Percentiles rank a stretch among this genome's conserved stretches.
These are phyloP conservation scores for Phengaris arion DNA, from an alignment of 2,888 invertebrate genomes.

Conservation along the genomic window DNA sequence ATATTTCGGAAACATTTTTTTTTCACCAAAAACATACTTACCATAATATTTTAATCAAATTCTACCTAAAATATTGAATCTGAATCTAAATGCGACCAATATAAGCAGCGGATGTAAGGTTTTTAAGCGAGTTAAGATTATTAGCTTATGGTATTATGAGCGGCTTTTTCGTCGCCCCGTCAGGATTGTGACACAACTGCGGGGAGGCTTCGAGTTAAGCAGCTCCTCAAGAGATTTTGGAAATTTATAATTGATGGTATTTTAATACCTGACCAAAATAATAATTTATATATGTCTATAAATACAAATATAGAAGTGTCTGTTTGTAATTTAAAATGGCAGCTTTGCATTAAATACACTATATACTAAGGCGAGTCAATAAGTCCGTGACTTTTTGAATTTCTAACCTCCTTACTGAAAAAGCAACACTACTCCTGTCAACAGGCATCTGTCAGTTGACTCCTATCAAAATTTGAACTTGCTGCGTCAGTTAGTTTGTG, in stretches of 20 bases:
- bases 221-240: constrained; percentile 53
- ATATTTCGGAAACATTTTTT: neutral
- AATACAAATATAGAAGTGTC: too few species aligned
- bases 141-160: constrained; percentile 77
- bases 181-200: constrained; percentile 77
- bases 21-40: neutral
- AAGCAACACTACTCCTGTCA: too few species aligned
- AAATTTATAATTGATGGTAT: constrained; percentile 21
- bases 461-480: too few species aligned
- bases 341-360: too few species aligned
- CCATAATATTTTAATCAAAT: neutral
- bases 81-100: constrained; percentile 76
- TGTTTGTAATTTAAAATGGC: too few species aligned
- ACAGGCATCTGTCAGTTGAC: too few species aligned
- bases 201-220: constrained; percentile 74
- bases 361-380: too few species aligned
- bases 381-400: too few species aligned
- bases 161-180: constrained; percentile 73
- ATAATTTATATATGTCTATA: neutral
- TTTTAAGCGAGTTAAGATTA: constrained; percentile 80
- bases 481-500: too few species aligned
- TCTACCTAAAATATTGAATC: neutral
- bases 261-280: constrained; percentile 6
- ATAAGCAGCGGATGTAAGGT: constrained; percentile 76
- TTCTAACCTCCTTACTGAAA: too few species aligned